A percentile compares a stretch with the other conserved stretches of the same genome.
Conservation (phyloP, 2,888 invertebrate genomes). For the Alloplasta piceator region DNA sequence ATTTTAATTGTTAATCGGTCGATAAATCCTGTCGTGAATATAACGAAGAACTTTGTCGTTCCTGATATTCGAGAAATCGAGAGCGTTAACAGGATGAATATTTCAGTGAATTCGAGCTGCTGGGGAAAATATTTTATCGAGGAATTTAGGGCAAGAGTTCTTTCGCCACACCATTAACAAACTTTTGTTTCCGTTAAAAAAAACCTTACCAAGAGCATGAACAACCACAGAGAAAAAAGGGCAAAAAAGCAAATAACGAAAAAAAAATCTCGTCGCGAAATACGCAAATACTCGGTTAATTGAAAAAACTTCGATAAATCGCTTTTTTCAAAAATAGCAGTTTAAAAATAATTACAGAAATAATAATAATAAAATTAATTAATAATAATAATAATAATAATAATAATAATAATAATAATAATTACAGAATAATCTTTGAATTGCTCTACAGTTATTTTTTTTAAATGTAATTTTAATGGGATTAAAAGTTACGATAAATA, state of each 20-base stretch:
- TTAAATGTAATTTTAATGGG: too few relatives aligned
- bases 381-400: too few relatives aligned
- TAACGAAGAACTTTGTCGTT: conserved; percentile 33
- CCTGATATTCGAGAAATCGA: neutral
- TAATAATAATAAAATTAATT: too few relatives aligned
- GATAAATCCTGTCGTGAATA: conserved; percentile 14
- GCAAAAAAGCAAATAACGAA: neutral
- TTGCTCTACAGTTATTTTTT: too few relatives aligned
- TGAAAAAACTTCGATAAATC: too few relatives aligned
- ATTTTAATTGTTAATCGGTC: conserved; percentile 22
- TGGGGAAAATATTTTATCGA: conserved; percentile 4
- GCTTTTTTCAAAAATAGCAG: too few relatives aligned
- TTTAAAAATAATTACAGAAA: too few relatives aligned
- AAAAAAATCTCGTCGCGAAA: too few relatives aligned
- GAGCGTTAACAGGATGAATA: neutral
- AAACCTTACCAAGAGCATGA: neutral
- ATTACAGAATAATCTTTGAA: too few relatives aligned
- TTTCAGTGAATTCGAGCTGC: conserved; percentile 8
- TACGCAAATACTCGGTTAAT: too few relatives aligned
- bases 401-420: too few relatives aligned
- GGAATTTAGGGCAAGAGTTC: conserved; percentile 37
- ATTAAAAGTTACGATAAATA: too few relatives aligned
- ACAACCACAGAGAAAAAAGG: neutral
- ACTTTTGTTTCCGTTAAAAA: conserved; percentile 2
- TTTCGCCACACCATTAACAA: conserved; percentile 26